These are phyloP conservation scores for Ophioninae sp. DNA, from an alignment of 2,888 invertebrate species.

Conservation along the genomic window DNA sequence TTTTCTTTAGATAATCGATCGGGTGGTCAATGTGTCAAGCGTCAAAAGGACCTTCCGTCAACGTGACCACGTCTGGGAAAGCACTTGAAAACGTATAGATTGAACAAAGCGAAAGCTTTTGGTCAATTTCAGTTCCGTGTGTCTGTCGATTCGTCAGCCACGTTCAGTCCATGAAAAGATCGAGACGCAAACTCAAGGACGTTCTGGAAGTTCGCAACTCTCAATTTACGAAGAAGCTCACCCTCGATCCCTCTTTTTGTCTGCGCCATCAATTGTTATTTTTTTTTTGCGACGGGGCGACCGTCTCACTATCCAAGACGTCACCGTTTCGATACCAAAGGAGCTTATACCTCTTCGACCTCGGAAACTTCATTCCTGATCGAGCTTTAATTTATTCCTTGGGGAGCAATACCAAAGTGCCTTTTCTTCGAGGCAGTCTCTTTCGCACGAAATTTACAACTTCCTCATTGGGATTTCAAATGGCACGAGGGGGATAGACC, in stretches of 20 bases:
- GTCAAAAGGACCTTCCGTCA: background rate
- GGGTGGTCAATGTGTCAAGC: background rate
- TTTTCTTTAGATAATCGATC: background rate
- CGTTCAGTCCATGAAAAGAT: background rate
- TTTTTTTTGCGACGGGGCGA: background rate
- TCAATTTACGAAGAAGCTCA: constrained; percentile 3
- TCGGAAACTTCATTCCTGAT: constrained; percentile 10
- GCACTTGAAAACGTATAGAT: constrained; percentile 11
- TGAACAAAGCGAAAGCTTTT: constrained; percentile 1
- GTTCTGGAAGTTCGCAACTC: constrained; percentile 3
- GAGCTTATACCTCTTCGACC: background rate
- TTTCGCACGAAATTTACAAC: constrained; percentile 11
- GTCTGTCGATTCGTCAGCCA: constrained; percentile 12
- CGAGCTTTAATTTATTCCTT: constrained; percentile 7
- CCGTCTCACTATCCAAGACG: background rate
- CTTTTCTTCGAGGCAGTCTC: background rate
- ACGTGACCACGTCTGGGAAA: constrained; percentile 12
- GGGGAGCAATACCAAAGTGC: background rate
- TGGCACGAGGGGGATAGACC: background rate
- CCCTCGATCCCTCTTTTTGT: background rate
- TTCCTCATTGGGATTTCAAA: background rate
- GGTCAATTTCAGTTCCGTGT: background rate
- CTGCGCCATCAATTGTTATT: background rate
- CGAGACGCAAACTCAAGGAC: background rate
- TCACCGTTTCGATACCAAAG: background rate